Evolutionary conservation across 2,888 invertebrate genomes (phyloP).

Genomic region (Chaetogeoica ovagalla): DNA sequence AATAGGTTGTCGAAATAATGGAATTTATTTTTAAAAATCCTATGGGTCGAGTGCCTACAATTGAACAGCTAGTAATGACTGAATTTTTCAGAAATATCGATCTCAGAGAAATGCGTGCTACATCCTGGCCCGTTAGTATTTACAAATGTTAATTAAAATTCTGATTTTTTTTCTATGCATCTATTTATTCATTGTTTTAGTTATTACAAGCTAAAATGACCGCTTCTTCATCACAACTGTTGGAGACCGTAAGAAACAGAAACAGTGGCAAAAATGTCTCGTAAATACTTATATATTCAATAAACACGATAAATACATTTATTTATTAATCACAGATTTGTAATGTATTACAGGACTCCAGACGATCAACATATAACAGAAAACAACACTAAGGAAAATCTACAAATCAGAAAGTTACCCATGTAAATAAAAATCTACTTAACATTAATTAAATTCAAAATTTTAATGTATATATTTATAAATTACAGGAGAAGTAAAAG

Average conservation of each 20-base stretch:
- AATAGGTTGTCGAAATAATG: constrained; percentile 75
- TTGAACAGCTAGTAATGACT: constrained; percentile 79
- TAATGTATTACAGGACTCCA: constrained; percentile 21
- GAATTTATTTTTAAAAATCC: constrained; percentile 75
- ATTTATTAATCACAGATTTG: constrained; percentile 5
- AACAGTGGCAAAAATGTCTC: constrained; percentile 34
- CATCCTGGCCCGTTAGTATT: constrained; percentile 71
- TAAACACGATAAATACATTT: constrained; percentile 10
- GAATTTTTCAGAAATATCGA: constrained; percentile 87
- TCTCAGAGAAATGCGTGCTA: constrained; percentile 82
- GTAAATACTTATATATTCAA: constrained; percentile 21
- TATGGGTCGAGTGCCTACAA: constrained; percentile 69
- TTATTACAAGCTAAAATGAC: constrained; percentile 49
- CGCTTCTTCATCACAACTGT: constrained; percentile 37
- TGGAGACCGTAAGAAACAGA: constrained; percentile 49
- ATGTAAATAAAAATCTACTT: constrained; percentile 11
- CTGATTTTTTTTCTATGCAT: neutral
- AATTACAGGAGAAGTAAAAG: constrained; percentile 48
- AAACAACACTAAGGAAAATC: constrained; percentile 24
- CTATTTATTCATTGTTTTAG: neutral
- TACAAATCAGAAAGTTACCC: constrained; percentile 45
- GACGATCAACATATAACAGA: constrained; percentile 22
- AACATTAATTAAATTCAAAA: neutral
- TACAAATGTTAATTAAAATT: neutral
- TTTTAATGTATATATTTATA: neutral